A percentile compares a stretch with the other conserved stretches of the same genome.
Conservation (phyloP, 2,797 vertebrate species). For the Ambastaia sidthimunki region DNA sequence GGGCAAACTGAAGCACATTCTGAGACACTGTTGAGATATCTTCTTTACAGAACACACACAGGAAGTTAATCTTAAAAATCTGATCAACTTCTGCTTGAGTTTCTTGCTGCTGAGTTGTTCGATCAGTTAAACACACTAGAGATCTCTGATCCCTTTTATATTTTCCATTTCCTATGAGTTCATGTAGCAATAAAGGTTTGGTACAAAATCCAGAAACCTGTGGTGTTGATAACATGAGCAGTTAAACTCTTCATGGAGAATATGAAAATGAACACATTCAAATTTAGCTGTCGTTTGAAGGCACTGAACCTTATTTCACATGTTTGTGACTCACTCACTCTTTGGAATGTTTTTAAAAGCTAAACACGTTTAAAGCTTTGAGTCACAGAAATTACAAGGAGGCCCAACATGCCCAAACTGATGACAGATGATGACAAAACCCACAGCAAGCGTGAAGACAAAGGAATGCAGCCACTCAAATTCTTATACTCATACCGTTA, state of each 20-base stretch:
- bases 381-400: conserved; percentile 25
- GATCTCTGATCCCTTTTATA: too few species aligned
- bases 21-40: too few species aligned
- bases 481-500: not conserved
- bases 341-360: conserved; percentile 26
- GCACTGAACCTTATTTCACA: not conserved
- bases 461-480: not conserved
- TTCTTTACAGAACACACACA: too few species aligned
- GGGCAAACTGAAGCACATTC: too few species aligned
- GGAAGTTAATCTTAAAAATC: too few species aligned
- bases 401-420: not conserved
- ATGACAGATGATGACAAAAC: conserved; percentile 20
- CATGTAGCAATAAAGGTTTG: not conserved
- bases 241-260: not conserved
- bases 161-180: too few species aligned
- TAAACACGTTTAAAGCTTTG: conserved; percentile 1
- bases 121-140: too few species aligned
- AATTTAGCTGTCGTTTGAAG: not conserved
- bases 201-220: not conserved
- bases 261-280: not conserved
- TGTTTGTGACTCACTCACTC: not conserved
- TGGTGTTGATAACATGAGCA: not conserved
- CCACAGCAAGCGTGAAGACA: not conserved
- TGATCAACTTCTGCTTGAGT: too few species aligned
- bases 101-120: too few species aligned